These are phyloP conservation scores for Netelia fuscicornis DNA, from an alignment of 2,888 invertebrate species.

Conservation along the genomic window DNA sequence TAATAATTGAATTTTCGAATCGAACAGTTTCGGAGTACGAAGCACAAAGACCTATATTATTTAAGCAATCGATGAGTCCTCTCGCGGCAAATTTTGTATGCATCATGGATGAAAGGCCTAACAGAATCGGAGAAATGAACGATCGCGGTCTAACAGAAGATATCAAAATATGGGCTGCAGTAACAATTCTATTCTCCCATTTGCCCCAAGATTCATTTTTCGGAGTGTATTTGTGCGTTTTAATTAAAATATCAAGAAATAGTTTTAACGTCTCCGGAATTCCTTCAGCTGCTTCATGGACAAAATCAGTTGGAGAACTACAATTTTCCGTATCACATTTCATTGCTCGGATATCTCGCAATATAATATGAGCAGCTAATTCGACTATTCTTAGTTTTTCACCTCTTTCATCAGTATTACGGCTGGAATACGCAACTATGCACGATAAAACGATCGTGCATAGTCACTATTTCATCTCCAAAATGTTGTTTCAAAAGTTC, in stretches of 20 bases:
- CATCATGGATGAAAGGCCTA: conserved; percentile 73
- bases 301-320: background rate
- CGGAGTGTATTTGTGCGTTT: background rate
- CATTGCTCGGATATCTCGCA: too few species aligned
- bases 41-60: conserved; percentile 70
- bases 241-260: background rate
- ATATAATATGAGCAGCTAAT: too few species aligned
- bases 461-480: background rate
- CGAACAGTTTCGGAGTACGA: conserved; percentile 73
- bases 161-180: background rate
- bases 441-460: background rate
- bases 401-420: too few species aligned
- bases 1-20: conserved; percentile 73
- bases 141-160: conserved; percentile 75
- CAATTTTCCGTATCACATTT: too few species aligned
- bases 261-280: background rate
- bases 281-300: background rate
- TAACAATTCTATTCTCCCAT: background rate
- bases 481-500: conserved; percentile 2
- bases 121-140: conserved; percentile 76
- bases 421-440: background rate
- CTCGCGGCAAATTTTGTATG: conserved; percentile 73
- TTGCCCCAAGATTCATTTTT: background rate
- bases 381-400: too few species aligned
- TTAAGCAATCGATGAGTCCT: conserved; percentile 70